phyloP scores from a whole-genome alignment of 92 coral and sea anemone genomes.

The Isaurus tuberculatus region DNA sequence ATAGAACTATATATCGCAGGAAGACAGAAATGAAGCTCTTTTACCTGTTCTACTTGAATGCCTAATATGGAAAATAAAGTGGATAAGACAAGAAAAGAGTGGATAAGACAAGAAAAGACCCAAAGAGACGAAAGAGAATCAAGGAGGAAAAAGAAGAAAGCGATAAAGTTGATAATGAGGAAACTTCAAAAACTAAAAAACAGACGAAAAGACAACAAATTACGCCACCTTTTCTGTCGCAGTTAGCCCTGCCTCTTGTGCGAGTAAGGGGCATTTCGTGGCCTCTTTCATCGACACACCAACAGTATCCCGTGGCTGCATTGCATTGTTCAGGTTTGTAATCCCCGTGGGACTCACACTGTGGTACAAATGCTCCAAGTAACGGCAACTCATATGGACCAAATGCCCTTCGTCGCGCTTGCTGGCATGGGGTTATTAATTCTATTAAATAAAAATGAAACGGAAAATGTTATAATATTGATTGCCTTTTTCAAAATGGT shows the following conservation, averaged over 20 bases:
- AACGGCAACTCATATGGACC: slow-evolving; percentile 71
- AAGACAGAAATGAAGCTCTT: too few species aligned
- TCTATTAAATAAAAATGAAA: not conserved
- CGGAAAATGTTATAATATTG: not conserved
- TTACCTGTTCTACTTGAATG: too few species aligned
- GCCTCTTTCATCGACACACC: slow-evolving; percentile 90
- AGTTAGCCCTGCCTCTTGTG: slow-evolving; percentile 63
- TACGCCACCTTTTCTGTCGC: slow-evolving; percentile 51
- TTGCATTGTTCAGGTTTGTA: slow-evolving; percentile 81
- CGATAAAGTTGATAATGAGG: not conserved
- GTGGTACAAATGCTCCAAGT: slow-evolving; percentile 86
- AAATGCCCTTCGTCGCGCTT: slow-evolving; percentile 72
- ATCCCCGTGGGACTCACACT: slow-evolving; percentile 75
- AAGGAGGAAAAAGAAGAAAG: not conserved
- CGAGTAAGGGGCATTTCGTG: slow-evolving; percentile 70
- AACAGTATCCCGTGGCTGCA: slow-evolving; percentile 75
- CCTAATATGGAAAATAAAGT: too few species aligned
- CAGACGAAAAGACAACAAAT: not conserved
- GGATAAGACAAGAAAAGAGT: too few species aligned
- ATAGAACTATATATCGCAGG: too few species aligned
- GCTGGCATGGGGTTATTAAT: slow-evolving; percentile 52
- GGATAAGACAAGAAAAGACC: too few species aligned
- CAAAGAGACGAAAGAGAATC: too few species aligned
- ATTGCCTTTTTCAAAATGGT: too few species aligned
- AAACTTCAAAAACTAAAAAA: not conserved